A percentile compares a stretch with the other conserved stretches of the same genome.
phyloP scores from a whole-genome alignment of 2,888 invertebrate genomes.

The Linnaemya vulpina region DNA sequence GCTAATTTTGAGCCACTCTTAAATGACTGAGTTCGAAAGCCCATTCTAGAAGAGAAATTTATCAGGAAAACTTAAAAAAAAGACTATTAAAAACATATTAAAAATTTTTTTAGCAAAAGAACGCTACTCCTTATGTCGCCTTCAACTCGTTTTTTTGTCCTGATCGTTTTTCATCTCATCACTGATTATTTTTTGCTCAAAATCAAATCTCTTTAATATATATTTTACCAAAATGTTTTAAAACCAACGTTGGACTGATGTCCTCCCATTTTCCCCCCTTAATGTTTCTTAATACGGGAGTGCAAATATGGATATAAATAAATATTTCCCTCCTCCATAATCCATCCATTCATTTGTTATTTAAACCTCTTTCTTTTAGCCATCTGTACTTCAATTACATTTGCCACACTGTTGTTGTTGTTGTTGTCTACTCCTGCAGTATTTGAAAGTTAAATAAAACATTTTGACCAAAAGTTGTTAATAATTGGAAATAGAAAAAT shows the following conservation, averaged over 20 bases:
- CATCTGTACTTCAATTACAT: constrained; percentile 51
- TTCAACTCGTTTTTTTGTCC: too few species aligned
- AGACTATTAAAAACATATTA: too few species aligned
- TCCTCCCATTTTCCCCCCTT: constrained; percentile 30
- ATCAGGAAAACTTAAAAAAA: too few species aligned
- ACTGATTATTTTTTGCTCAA: too few species aligned
- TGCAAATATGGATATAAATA: constrained; percentile 8
- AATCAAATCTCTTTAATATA: too few species aligned
- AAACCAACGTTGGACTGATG: neutral
- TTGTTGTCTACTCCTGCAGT: neutral
- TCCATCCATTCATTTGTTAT: constrained; percentile 58
- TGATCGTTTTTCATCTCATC: too few species aligned
- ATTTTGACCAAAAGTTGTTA: constrained; percentile 57
- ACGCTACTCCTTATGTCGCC: too few species aligned
- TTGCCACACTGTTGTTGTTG: constrained; percentile 1
- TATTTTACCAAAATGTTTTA: too few species aligned
- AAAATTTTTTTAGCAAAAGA: too few species aligned
- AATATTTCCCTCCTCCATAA: constrained; percentile 45
- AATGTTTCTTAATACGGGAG: neutral
- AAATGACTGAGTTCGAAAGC: too few species aligned
- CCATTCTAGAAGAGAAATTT: too few species aligned
- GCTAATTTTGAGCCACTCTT: too few species aligned
- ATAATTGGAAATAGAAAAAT: constrained; percentile 58
- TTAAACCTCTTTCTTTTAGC: constrained; percentile 43
- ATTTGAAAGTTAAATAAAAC: constrained; percentile 48